Base-by-base conservation (phyloP, 2,113 vertebrate genomes). In the Platanista minor region DNA sequence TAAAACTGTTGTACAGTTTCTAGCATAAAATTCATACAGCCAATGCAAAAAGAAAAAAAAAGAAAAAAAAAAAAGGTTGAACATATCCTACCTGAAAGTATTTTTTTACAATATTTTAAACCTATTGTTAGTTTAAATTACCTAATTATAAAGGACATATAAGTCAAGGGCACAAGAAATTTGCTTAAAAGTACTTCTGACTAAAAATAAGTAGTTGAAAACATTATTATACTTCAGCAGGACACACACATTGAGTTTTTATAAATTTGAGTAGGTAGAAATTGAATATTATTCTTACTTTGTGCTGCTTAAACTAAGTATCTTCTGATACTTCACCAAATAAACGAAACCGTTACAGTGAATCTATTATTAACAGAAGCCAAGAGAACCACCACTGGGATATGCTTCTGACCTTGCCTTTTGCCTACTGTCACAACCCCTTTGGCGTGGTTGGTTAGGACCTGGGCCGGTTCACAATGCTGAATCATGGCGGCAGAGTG, bases 171-270 rank as follows among this genome's bases (percentile, higher is more conserved):
- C 15, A 92, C 1, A 94, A 54, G 43, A 90, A 90, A 93, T 82
- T 39, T 82, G 46, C 80, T 91, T 78, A 94, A 92, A 78, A 27
- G 8, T 64, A 87, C 49, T 84, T 80, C 49, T 77, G 31, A 33
- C 64, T 88, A 88, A 96, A 91, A 93, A 57, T 36, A 90, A 86
- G 54, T 36, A 91, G 20, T 31, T 90, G 82, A 69, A 97, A 97
- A 92, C 17, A 81, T n/a, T 29, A 82, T n/a, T 89, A 33, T 74
- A 71, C 59, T 85, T 91, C 54, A 83, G 49, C 14, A 95, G 62
- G 72, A 83, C 41, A 81, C 21, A 86, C 27, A 69, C 8, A 72
- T 4, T 81, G 36, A 91, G n/a, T 87, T 97, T 94, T 90, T 61
- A 80, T 57, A 83, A 71, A 86, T 29, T 4, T 84, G 15, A 77